These are phyloP conservation scores for Pipistrellus pipistrellus DNA, from an alignment of 2,797 vertebrate genomes.

Conservation along the genomic window DNA sequence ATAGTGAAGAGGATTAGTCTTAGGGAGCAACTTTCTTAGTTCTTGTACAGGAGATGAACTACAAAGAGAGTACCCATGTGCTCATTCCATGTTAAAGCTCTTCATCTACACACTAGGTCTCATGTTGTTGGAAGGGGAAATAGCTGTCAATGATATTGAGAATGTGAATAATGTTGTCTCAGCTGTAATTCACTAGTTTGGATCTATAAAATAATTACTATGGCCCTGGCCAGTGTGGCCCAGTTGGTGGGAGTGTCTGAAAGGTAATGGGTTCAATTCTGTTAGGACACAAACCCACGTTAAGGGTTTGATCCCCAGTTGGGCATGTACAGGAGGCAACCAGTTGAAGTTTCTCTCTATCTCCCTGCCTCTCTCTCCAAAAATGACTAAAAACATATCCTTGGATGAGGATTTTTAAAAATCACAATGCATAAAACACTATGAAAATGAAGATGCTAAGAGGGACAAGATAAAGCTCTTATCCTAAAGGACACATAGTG, in stretches of 20 bases:
- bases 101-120: not conserved
- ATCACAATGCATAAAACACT: not conserved
- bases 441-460: not conserved
- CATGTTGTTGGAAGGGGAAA: not conserved
- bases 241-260: not conserved
- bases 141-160: not conserved
- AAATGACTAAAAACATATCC: not conserved
- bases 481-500: not conserved
- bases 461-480: conserved; percentile 24
- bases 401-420: not conserved
- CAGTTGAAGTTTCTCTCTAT: not conserved
- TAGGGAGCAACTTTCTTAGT: not conserved
- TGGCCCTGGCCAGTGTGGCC: not conserved
- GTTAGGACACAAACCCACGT: not conserved
- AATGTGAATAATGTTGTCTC: not conserved
- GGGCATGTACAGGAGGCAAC: not conserved
- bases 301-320: not conserved
- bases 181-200: conserved; percentile 40
- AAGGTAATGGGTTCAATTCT: not conserved
- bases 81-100: not conserved
- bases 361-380: not conserved
- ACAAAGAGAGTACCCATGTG: not conserved
- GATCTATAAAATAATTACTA: not conserved
- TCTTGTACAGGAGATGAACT: not conserved
- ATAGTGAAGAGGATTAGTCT: not conserved